These are phyloP conservation scores for Tetragnatha montana DNA, from an alignment of 2,888 invertebrate species.

Conservation along the genomic window DNA sequence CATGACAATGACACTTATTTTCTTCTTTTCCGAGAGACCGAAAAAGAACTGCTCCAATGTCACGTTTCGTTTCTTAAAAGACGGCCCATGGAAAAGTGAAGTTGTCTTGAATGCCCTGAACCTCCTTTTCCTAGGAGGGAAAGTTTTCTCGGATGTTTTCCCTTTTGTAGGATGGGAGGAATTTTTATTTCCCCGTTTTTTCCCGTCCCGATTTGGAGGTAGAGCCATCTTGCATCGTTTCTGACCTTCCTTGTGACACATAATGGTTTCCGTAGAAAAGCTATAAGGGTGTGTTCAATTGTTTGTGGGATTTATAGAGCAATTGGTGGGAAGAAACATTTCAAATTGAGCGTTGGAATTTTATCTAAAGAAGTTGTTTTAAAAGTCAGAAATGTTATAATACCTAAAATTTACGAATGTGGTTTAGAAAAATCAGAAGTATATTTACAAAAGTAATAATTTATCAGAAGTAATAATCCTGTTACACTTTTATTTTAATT, in stretches of 20 bases:
- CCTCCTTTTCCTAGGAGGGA: not conserved
- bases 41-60: conserved; percentile 16
- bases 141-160: conserved; percentile 29
- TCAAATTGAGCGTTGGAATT: no score
- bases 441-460: no score
- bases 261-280: not conserved
- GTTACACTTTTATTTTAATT: no score
- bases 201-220: conserved; percentile 4
- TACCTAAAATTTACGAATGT: no score
- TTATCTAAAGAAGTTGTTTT: no score
- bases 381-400: no score
- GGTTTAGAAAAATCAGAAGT: no score
- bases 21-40: not conserved
- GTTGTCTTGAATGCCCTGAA: conserved; percentile 24
- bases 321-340: no score
- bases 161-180: not conserved
- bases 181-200: not conserved
- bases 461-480: no score
- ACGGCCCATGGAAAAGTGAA: conserved; percentile 31
- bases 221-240: conserved; percentile 21
- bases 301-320: no score
- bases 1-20: conserved; percentile 54
- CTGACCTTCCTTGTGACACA: not conserved
- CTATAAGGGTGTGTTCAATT: not conserved
- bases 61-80: conserved; percentile 27